Base-by-base conservation (phyloP, 2,113 vertebrate genomes). In the Charina bottae region DNA sequence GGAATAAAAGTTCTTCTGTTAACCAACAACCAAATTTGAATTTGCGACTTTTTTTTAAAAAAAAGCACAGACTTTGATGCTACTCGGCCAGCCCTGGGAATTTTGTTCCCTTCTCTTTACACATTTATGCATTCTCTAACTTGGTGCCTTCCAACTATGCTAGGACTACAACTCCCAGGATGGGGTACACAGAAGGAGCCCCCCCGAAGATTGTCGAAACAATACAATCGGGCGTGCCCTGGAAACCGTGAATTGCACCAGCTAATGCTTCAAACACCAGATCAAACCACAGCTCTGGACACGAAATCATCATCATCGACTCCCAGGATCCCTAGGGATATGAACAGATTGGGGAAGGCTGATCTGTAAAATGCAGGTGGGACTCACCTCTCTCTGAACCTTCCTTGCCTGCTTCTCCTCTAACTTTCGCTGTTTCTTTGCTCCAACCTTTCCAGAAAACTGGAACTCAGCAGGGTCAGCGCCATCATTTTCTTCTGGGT, bases 341-440 rank as follows among this genome's bases (percentile, higher is more conserved):
- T 2, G 6, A 72, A 19, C 68, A 13, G 15, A 37, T 17, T 2
- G 2, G 33, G 33, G n/a, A 72, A 19, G 2, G 6, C 15, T 0
- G 15, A 37, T 72, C 46, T 15, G 2, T 9, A 92, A 83, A 92
- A 94, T 72, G 94, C 93, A 95, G 94, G 83, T 93, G 94, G 90
- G 0, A 12, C 97, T 97, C 96, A 99, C 99, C 99, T 99, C 99
- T 90, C 99, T 97, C 95, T 99, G 99, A 1, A 98, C 98, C 96
- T 97, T 99, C 90, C 98, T 98, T 56, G 99, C 99, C 95, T 99
- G 99, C 88, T 99, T 99, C 96, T 99, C 99, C 93, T 99, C 99
- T 96, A 99, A 93, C 95, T 99, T 99, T 93, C 97, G 98, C 95
- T 99, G 98, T 94, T 99, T 99, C 96, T 99, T 99, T 46, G 98